phyloP scores from a whole-genome alignment of 2,888 invertebrate species.

The Mythimna ferrago region DNA sequence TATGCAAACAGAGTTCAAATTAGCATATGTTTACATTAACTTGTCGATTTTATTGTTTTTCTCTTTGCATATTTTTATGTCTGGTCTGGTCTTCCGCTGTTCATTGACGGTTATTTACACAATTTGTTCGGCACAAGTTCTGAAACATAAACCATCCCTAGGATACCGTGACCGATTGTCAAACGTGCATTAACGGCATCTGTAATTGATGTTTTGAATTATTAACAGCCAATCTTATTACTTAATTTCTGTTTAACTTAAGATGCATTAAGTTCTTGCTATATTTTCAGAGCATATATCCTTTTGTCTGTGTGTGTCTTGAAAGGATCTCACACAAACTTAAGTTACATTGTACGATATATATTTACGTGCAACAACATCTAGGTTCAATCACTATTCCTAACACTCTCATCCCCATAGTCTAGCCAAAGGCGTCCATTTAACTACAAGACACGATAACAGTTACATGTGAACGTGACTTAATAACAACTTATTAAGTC shows the following conservation, averaged over 20 bases:
- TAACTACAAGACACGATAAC: constrained; percentile 32
- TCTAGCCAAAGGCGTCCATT: constrained; percentile 10
- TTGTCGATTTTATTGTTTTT: constrained; percentile 32
- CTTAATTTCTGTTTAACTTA: too few relatives aligned
- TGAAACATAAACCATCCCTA: background rate
- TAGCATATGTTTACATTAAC: constrained; percentile 45
- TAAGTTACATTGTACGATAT: background rate
- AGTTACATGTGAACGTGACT: constrained; percentile 50
- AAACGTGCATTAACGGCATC: background rate
- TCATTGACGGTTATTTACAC: background rate
- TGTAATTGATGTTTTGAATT: background rate
- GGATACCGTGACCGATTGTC: background rate
- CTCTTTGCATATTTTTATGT: constrained; percentile 19
- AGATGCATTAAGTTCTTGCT: too few relatives aligned
- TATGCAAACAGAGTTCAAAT: constrained; percentile 45
- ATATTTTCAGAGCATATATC: too few relatives aligned
- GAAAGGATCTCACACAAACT: background rate
- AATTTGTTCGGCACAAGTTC: background rate
- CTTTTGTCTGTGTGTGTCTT: too few relatives aligned
- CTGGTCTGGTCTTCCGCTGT: constrained; percentile 31
- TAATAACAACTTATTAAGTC: constrained; percentile 45
- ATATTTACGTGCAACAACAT: background rate
- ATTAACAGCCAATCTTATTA: too few relatives aligned
- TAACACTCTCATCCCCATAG: background rate
- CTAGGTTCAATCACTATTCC: constrained; percentile 12